Evolutionary conservation across 1,140 invertebrate species (phyloP), one percentile per base, ranked within the genome.

Genomic region (Drosophila nikananu): DNA sequence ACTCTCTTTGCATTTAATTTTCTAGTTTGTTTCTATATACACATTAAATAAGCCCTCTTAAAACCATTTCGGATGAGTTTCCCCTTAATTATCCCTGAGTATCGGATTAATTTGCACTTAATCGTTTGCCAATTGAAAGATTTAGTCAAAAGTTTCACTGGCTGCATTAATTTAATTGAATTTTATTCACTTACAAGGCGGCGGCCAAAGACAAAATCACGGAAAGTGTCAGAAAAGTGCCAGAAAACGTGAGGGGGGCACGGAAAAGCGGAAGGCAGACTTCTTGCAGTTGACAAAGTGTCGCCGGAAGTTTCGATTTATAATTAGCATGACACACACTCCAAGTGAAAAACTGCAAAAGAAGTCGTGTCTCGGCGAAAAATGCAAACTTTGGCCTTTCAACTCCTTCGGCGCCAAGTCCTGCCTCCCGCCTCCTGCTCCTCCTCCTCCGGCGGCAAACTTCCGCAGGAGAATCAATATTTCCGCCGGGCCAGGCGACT

Each of bases 261-360:
- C 3, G 25, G n/a, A 15, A 30, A 15, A 37, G n/a, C 15, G 58
- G 44, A 30, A 7, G 19, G 21, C 13, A 13, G 41, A 71, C 41
- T 73, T 83, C 77, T 75, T 81, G 86, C 78, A 76, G 78, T 90
- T 90, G 86, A 90, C 86, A 90, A 90, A 90, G 86, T 90, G 86
- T 91, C 81, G 86, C 61, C 75, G 76, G 67, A 90, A 90, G 86
- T 90, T 90, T 90, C 86, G 82, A 90, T 91, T 90, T 90, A 90
- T 90, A 90, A 90, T 90, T 90, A 90, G 86, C 86, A 90, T 90
- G 86, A 90, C 86, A 90, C 86, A 90, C 81, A 90, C 82, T 86
- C 61, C 79, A 60, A 86, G 72, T 81, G 72, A 86, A 86, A 90
- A 90, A 91, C 57, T 82, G 71, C 62, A 61, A 86, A 86, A 82